A percentile compares a stretch with the other conserved stretches of the same genome.
Conservation (phyloP, 2,113 vertebrate species). For the Tenebrosternarchus preto region DNA sequence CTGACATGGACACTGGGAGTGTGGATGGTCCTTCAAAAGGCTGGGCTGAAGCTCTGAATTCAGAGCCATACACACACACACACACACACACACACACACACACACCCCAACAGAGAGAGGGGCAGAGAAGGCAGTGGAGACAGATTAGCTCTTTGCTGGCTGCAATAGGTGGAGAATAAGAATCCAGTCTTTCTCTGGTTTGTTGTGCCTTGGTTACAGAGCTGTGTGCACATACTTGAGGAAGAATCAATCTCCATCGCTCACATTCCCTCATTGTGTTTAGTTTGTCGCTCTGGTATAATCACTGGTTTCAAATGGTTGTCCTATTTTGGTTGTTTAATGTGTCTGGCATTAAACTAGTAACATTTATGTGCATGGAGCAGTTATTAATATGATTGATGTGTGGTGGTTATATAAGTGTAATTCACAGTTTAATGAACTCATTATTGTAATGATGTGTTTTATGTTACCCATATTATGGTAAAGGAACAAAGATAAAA, state of each 20-base stretch:
- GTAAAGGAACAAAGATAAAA: no score
- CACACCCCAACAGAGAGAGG: not conserved
- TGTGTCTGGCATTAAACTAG: not conserved
- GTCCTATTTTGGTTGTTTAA: not conserved
- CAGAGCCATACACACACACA: not conserved
- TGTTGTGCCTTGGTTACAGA: conserved; percentile 68
- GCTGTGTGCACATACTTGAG: conserved; percentile 46
- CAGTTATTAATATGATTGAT: not conserved
- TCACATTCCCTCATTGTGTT: not conserved
- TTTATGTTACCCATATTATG: no score
- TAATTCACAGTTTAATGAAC: not conserved
- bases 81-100: not conserved
- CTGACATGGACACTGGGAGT: conserved; percentile 6
- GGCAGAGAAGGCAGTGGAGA: not conserved
- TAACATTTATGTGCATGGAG: not conserved
- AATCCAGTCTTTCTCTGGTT: conserved; percentile 65
- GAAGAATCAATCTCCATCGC: conserved; percentile 16
- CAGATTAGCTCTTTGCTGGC: conserved; percentile 39
- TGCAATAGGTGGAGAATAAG: conserved; percentile 21
- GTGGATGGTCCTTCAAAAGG: not conserved
- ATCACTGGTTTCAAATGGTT: not conserved
- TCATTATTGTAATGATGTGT: no score
- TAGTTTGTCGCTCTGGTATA: not conserved
- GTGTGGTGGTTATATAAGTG: not conserved
- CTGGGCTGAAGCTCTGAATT: conserved; percentile 1